These are phyloP conservation scores for Vombatus ursinus DNA, from an alignment of 2,113 vertebrate species.

Conservation along the genomic window DNA sequence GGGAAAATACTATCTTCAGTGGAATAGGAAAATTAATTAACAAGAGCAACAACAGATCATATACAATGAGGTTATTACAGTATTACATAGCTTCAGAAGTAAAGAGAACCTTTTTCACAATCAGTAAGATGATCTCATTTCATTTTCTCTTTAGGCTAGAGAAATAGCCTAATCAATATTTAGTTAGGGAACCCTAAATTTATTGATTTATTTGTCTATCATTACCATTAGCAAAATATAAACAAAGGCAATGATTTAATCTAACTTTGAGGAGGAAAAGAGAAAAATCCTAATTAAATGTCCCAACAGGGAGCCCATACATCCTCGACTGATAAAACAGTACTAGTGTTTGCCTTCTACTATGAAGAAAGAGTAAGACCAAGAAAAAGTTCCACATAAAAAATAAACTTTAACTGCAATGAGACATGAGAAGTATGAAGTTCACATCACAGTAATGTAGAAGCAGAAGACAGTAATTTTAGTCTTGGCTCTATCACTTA, in stretches of 20 bases:
- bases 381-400: neutral
- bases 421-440: neutral
- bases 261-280: neutral
- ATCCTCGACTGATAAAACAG: neutral
- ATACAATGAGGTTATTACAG: neutral
- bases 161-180: constrained; percentile 4
- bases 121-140: constrained; percentile 14
- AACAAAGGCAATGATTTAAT: neutral
- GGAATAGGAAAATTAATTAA: constrained; percentile 32
- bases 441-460: neutral
- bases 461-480: neutral
- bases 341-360: neutral
- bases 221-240: constrained; percentile 37
- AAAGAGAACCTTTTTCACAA: neutral
- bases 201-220: constrained; percentile 38
- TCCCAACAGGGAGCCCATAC: neutral
- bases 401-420: neutral
- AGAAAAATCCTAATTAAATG: constrained; percentile 20
- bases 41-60: constrained; percentile 6
- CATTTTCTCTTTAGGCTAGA: constrained; percentile 30
- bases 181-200: constrained; percentile 35
- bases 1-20: neutral
- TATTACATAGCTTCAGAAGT: neutral
- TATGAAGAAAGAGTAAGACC: neutral
- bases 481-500: neutral